A percentile compares a stretch with the other conserved stretches of the same genome.
phyloP scores from a whole-genome alignment of 2,113 vertebrate species.

The Saguinus midas region DNA sequence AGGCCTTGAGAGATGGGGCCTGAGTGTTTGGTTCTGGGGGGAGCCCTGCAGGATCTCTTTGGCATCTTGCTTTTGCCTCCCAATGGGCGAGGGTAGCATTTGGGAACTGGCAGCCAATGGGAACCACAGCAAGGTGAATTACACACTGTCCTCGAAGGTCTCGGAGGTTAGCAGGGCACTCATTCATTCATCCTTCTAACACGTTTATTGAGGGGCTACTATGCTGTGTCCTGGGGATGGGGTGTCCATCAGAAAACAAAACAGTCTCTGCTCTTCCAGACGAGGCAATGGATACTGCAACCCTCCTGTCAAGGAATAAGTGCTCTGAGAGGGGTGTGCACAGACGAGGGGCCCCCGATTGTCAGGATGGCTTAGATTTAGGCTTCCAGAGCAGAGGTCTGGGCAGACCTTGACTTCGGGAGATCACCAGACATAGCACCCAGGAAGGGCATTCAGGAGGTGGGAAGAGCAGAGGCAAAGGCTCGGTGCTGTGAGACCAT shows the following conservation, averaged over 20 bases:
- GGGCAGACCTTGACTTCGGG: not conserved
- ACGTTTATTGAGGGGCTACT: not conserved
- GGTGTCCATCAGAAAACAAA: not conserved
- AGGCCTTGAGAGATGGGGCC: not conserved
- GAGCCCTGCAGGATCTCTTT: not conserved
- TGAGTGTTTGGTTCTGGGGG: not conserved
- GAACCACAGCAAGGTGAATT: not conserved
- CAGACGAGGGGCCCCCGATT: not conserved
- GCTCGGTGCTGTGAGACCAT: not conserved
- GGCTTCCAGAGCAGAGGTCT: not conserved
- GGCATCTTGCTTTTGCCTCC: not conserved
- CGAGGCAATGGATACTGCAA: not conserved
- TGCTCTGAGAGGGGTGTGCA: accelerated
- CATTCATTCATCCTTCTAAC: not conserved
- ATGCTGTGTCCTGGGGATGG: not conserved
- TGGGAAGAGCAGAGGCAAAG: not conserved
- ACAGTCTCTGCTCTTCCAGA: not conserved
- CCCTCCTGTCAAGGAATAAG: accelerated
- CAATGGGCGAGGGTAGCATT: not conserved
- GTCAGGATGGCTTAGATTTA: not conserved
- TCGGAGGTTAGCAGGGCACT: not conserved
- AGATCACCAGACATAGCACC: not conserved
- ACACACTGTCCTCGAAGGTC: not conserved
- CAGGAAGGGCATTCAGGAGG: not conserved
- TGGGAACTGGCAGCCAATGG: not conserved